These are phyloP conservation scores for Malurus alboscapulatus DNA, from an alignment of 2,113 vertebrate species.

Conservation along the genomic window DNA sequence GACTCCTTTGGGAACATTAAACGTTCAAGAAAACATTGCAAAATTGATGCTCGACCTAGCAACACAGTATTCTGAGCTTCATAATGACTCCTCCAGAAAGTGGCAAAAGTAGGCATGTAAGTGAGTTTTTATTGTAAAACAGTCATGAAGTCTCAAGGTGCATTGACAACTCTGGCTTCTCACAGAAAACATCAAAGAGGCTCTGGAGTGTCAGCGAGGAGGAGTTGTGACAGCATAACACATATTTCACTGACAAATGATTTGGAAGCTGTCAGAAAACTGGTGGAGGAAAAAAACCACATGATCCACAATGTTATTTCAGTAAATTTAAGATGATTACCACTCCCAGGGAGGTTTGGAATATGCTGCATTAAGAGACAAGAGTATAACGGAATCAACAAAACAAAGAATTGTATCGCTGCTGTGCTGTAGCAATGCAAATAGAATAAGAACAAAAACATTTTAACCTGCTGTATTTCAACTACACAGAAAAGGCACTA, in stretches of 20 bases:
- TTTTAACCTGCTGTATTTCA: not conserved
- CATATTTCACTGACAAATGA: not conserved
- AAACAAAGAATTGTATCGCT: not conserved
- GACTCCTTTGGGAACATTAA: not conserved
- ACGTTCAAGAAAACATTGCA: not conserved
- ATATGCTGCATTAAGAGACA: not conserved
- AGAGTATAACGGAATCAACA: not conserved
- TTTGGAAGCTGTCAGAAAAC: not conserved
- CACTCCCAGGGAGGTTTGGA: not conserved
- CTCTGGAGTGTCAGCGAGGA: not conserved
- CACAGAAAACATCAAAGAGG: not conserved
- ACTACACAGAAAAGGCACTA: not conserved
- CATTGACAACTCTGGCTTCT: not conserved
- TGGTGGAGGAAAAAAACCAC: not conserved
- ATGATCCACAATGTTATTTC: not conserved
- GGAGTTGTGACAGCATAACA: not conserved
- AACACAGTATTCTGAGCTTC: not conserved
- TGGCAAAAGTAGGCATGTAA: not conserved
- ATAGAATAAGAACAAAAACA: not conserved
- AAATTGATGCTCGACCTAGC: not conserved
- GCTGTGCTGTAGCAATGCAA: not conserved
- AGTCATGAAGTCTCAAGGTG: not conserved
- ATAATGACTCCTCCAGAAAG: not conserved
- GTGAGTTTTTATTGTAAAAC: not conserved
- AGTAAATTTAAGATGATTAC: not conserved